phyloP scores from a whole-genome alignment of 2,113 vertebrate species.

The Tachysurus vachellii region DNA sequence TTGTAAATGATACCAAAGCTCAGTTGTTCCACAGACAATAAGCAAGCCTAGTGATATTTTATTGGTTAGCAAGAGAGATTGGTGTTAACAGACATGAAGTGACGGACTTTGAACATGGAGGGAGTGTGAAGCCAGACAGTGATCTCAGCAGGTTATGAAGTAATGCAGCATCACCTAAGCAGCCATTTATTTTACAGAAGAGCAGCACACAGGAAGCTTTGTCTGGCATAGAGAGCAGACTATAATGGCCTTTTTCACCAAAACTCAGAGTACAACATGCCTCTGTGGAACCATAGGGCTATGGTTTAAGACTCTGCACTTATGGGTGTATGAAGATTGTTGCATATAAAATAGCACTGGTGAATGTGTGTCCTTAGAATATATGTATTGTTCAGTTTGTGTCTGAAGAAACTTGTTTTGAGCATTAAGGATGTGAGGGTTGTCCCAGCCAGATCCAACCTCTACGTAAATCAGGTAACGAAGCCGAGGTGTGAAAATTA shows the following conservation, averaged over 20 bases:
- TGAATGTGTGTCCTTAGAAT: background rate
- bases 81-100: slow-evolving; percentile 18
- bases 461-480: background rate
- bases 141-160: slow-evolving; percentile 36
- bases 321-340: background rate
- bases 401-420: background rate
- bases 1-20: background rate
- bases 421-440: background rate
- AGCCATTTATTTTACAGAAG: slow-evolving; percentile 27
- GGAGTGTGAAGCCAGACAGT: slow-evolving; percentile 33
- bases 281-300: background rate
- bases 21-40: background rate
- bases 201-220: slow-evolving; percentile 19
- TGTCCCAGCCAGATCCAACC: background rate
- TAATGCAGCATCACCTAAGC: slow-evolving; percentile 31
- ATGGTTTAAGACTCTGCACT: background rate
- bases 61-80: background rate
- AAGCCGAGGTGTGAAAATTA: background rate
- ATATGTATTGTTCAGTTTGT: background rate
- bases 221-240: slow-evolving; percentile 20
- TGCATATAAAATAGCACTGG: background rate
- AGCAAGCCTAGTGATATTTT: background rate
- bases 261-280: background rate
- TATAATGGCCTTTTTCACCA: slow-evolving; percentile 21
- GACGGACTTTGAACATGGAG: background rate